phyloP scores from a whole-genome alignment of 2,888 invertebrate genomes.

The Temnothorax ravouxi region DNA sequence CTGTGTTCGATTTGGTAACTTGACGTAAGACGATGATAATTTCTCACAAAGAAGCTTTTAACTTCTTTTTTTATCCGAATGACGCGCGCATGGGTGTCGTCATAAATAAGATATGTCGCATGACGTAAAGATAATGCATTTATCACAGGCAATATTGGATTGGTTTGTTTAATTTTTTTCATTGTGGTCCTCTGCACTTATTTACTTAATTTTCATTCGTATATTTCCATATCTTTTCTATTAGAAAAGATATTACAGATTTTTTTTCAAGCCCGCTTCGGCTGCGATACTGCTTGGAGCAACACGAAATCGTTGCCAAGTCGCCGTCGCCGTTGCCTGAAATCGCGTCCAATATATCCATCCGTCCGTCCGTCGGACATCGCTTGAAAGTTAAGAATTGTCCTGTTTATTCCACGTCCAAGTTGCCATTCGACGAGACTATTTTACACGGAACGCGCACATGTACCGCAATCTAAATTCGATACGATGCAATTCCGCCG shows the following conservation, averaged over 20 bases:
- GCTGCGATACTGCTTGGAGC: not conserved
- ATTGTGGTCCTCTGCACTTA: not conserved
- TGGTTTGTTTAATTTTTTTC: not conserved
- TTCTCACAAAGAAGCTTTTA: not conserved
- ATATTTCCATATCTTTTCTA: not conserved
- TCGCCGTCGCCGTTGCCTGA: not conserved
- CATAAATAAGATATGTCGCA: constrained; percentile 16
- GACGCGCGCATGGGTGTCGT: not conserved
- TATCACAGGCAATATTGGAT: not conserved
- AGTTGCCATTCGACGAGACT: constrained; percentile 24
- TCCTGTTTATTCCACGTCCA: constrained; percentile 14
- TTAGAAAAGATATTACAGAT: not conserved
- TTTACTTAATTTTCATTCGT: not conserved
- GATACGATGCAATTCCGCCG: constrained; percentile 48
- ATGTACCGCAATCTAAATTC: constrained; percentile 43
- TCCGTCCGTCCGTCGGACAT: constrained; percentile 10
- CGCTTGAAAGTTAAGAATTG: constrained; percentile 42
- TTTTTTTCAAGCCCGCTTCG: not conserved
- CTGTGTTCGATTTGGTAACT: not conserved
- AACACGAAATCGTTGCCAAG: constrained; percentile 10
- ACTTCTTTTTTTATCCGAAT: constrained; percentile 18
- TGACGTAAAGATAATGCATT: constrained; percentile 23
- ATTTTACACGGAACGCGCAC: constrained; percentile 23
- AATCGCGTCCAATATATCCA: constrained; percentile 29
- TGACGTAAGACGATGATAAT: not conserved